Evolutionary conservation across 1,140 invertebrate genomes (phyloP), one percentile per base, ranked within the genome.

Genomic region (Heliconius himera): DNA sequence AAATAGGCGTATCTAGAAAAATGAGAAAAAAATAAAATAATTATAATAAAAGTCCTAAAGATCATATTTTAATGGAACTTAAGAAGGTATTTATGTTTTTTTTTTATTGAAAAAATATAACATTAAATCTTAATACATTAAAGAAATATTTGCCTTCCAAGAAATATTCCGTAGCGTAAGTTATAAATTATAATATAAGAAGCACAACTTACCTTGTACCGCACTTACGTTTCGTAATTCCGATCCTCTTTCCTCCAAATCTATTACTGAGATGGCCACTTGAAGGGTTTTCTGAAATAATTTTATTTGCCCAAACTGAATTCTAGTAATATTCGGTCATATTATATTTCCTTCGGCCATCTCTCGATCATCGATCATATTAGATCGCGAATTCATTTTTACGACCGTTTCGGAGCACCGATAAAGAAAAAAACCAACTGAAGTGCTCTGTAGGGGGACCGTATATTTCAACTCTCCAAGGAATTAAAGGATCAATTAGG

Each of bases 341-440:
- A 71, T 46, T 46, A 46, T 79, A 79, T 79, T 76, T 70, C 29
- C 77, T 74, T 76, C 29, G 74, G 66, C 70, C n/a, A 79, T 36
- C 76, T 79, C 70, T 33, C 70, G 54, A 75, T 79, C 78, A 83
- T 82, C 85, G 79, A 84, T 85, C 82, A 85, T 77, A 82, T 74
- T 76, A 79, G 70, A 71, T 70, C 76, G 60, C 79, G 80, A 84
- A 83, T 85, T 78, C 76, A 71, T 78, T 81, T 66, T 86, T 88
- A 88, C 82, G 83, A 83, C 78, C 77, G 76, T 80, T 81, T 78
- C 60, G 71, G 60, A 74, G 76, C n/a, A 75, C 36, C 77, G 73
- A 82, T 85, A 85, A 84, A 85, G 80, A 85, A 83, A 81, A 33
- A 74, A 73, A 66, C 26, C 60, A 75, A 81, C 71, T 73, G 70